Evolutionary conservation across 64 coral and sea anemone species (phyloP).

Genomic region (Dendronephthya gigantea): DNA sequence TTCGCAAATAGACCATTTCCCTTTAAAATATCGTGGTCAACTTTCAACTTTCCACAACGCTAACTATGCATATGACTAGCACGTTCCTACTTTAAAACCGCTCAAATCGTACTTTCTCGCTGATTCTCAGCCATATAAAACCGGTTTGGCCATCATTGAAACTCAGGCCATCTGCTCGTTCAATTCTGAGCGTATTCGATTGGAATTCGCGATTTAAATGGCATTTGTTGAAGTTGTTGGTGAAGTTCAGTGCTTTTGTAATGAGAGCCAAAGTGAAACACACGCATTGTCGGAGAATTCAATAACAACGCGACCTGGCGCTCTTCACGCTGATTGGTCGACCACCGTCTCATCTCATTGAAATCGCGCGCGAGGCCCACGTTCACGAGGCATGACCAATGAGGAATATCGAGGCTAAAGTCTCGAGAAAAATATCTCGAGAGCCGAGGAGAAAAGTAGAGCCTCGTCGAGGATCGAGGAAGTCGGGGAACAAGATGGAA

Average conservation of each 20-base stretch:
- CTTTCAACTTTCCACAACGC: neutral
- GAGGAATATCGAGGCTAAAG: neutral
- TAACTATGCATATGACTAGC: neutral
- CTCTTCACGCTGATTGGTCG: constrained; percentile 2
- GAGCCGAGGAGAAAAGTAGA: neutral
- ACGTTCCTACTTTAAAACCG: neutral
- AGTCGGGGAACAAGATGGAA: no score
- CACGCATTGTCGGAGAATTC: constrained; percentile 4
- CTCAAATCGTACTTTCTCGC: neutral
- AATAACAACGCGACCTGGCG: constrained; percentile 15
- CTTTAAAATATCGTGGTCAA: neutral
- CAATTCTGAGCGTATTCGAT: neutral
- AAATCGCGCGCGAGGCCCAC: neutral
- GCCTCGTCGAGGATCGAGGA: neutral
- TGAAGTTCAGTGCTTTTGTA: neutral
- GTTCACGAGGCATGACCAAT: neutral
- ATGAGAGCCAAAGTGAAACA: neutral
- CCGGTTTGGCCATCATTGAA: neutral
- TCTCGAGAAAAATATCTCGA: neutral
- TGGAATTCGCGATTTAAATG: neutral
- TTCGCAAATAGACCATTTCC: neutral
- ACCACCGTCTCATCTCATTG: neutral
- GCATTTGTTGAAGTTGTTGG: neutral
- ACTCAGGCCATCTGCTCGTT: neutral
- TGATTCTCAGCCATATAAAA: neutral